Percentiles rank a stretch among this genome's conserved stretches.
Evolutionary conservation across 2,797 vertebrate genomes (phyloP).

Genomic region (Pangasius krempfi): DNA sequence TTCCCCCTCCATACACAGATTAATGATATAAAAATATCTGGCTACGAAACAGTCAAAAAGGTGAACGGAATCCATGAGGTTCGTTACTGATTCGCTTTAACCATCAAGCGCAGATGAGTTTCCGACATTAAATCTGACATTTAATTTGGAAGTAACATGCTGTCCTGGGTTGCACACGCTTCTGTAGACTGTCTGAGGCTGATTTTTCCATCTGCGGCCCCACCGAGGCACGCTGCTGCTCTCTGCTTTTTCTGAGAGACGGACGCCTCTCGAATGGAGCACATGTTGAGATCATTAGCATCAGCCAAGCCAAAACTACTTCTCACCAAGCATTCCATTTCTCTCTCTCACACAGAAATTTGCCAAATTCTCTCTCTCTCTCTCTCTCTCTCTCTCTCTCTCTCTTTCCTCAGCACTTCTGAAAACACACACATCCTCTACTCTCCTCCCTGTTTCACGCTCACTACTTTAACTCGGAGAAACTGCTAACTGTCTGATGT

Average conservation of each 20-base stretch:
- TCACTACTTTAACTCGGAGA: conserved; percentile 24
- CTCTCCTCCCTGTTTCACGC: not conserved
- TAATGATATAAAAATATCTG: conserved; percentile 12
- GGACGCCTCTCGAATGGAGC: conserved; percentile 73
- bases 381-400: not conserved
- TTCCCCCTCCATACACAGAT: not conserved
- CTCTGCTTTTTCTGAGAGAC: conserved; percentile 72
- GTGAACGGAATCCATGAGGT: not conserved
- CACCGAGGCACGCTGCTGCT: conserved; percentile 67
- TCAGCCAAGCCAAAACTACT: conserved; percentile 75
- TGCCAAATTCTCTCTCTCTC: not conserved
- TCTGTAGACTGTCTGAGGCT: conserved; percentile 65
- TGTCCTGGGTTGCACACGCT: conserved; percentile 49
- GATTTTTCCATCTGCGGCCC: conserved; percentile 70
- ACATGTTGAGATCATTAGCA: conserved; percentile 82
- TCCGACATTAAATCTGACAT: conserved; percentile 60
- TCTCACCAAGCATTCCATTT: conserved; percentile 69
- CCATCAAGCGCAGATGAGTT: conserved; percentile 37
- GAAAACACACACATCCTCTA: not conserved
- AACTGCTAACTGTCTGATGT: not conserved
- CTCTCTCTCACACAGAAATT: conserved; percentile 25
- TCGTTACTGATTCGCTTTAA: not conserved
- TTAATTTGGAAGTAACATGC: conserved; percentile 58
- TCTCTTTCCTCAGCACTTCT: not conserved
- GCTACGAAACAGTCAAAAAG: not conserved